Evolutionary conservation across 2,797 vertebrate species (phyloP).

Genomic region (Crocidura indochinensis): DNA sequence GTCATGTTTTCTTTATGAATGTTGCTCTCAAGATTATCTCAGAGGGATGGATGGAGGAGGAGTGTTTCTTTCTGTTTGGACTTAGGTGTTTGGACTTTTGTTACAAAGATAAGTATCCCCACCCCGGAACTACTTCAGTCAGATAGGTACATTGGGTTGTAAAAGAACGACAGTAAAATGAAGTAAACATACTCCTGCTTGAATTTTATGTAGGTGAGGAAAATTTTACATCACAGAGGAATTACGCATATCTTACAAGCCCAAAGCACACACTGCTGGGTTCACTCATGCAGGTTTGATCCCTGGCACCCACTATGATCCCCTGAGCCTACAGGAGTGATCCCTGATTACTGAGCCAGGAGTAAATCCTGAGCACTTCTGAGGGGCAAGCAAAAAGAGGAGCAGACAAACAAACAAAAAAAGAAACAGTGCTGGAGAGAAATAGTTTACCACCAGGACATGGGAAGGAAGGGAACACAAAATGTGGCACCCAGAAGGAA

Average conservation of each 20-base stretch:
- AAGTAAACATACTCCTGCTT: not conserved
- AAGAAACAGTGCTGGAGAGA: not conserved
- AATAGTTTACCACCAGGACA: not conserved
- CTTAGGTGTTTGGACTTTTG: conserved; percentile 34
- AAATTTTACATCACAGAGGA: conserved; percentile 24
- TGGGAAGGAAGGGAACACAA: not conserved
- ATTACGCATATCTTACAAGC: not conserved
- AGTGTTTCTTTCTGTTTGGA: not conserved
- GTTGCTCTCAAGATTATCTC: conserved; percentile 43
- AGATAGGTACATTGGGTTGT: not conserved
- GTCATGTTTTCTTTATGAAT: conserved; percentile 72
- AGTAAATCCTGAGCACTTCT: no score
- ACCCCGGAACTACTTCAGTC: conserved; percentile 33
- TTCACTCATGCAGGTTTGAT: no score
- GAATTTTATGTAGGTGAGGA: not conserved
- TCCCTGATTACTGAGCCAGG: no score
- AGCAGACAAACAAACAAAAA: no score
- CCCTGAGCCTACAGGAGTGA: no score
- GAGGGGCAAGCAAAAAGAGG: no score
- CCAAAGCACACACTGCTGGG: no score
- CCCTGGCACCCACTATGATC: no score
- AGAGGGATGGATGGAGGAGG: conserved; percentile 18
- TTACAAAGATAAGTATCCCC: conserved; percentile 45
- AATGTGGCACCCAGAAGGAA: not conserved
- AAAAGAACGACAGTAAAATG: conserved; percentile 42